These are phyloP conservation scores for Microtus richardsoni DNA, from an alignment of 2,113 vertebrate species.

Conservation along the genomic window DNA sequence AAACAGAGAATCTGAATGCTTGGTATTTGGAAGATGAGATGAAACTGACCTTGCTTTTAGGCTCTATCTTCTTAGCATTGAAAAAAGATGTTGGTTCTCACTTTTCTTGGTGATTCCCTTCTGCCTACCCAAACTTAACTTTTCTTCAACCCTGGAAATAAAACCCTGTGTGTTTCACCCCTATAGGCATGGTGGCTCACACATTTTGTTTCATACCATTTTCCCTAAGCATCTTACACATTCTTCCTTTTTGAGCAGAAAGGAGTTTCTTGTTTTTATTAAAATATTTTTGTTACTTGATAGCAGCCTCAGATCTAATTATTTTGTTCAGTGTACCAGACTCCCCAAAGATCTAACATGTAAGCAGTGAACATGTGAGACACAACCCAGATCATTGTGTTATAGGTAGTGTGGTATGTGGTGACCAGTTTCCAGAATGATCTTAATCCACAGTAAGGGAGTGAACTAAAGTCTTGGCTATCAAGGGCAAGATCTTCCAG, in stretches of 20 bases:
- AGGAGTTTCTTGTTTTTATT: not conserved
- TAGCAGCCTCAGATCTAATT: not conserved
- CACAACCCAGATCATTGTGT: not conserved
- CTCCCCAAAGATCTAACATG: not conserved
- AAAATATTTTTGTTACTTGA: not conserved
- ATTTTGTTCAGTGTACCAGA: not conserved
- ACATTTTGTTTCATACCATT: not conserved
- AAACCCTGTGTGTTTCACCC: slow-evolving; percentile 6
- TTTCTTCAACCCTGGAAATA: not conserved
- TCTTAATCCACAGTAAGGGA: not conserved
- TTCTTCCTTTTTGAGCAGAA: slow-evolving; percentile 31
- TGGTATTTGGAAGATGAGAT: not conserved
- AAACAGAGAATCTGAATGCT: not conserved
- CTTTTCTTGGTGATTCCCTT: slow-evolving; percentile 21
- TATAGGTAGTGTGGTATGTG: not conserved
- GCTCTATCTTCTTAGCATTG: not conserved
- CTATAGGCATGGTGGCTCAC: not conserved
- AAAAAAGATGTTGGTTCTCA: not conserved
- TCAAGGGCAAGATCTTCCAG: not conserved
- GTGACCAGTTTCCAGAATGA: slow-evolving; percentile 5
- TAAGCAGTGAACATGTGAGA: not conserved
- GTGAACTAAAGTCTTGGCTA: not conserved
- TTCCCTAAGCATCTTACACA: not conserved
- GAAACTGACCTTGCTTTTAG: slow-evolving; percentile 22
- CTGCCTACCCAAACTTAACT: not conserved